These are phyloP conservation scores for Nymphalis polychloros DNA, from an alignment of 2,888 invertebrate species.

Conservation along the genomic window DNA sequence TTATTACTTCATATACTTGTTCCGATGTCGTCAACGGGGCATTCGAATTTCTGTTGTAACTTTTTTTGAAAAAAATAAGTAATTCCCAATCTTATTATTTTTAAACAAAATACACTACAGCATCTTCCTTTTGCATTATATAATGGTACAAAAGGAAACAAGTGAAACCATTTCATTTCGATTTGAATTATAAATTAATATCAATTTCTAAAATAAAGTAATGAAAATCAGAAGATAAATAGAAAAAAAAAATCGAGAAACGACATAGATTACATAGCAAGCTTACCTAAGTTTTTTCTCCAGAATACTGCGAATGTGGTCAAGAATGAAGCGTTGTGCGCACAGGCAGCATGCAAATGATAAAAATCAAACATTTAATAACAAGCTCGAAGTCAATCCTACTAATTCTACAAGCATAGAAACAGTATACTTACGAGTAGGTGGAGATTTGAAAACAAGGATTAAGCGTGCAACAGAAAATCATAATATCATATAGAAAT, in stretches of 20 bases:
- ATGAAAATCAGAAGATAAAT: constrained; percentile 34
- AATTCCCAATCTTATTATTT: too few relatives aligned
- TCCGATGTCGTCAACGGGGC: too few relatives aligned
- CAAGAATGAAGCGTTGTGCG: constrained; percentile 81
- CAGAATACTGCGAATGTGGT: constrained; percentile 87
- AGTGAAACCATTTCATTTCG: too few relatives aligned
- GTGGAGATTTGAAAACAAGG: constrained; percentile 38
- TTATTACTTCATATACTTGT: too few relatives aligned
- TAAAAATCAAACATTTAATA: constrained; percentile 76
- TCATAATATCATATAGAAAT: constrained; percentile 30
- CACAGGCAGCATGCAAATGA: constrained; percentile 82
- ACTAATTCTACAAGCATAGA: constrained; percentile 37
- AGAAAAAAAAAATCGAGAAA: constrained; percentile 35
- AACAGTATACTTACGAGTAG: constrained; percentile 39
- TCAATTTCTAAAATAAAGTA: constrained; percentile 1
- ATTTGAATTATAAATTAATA: too few relatives aligned
- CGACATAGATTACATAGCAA: constrained; percentile 47
- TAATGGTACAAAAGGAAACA: too few relatives aligned
- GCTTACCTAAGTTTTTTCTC: constrained; percentile 92
- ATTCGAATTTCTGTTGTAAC: too few relatives aligned
- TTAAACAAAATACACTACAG: too few relatives aligned
- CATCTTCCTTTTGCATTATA: too few relatives aligned
- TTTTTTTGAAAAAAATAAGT: too few relatives aligned
- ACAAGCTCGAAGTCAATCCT: constrained; percentile 50
- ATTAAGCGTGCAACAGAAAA: constrained; percentile 43